phyloP scores from a whole-genome alignment of 2,113 vertebrate genomes.

The Kobus ellipsiprymnus region DNA sequence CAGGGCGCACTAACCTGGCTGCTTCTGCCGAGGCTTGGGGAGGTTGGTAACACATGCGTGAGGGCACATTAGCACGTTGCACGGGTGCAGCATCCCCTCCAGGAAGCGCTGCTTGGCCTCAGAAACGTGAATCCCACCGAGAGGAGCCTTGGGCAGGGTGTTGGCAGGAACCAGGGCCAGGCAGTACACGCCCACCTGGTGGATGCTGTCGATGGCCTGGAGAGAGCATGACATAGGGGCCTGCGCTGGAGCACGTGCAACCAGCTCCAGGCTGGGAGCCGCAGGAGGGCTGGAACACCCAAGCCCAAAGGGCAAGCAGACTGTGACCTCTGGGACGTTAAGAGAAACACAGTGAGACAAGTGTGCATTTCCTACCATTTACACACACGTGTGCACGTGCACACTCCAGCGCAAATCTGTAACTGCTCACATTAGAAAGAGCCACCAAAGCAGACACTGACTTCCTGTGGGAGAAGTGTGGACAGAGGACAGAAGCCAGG shows the following conservation, averaged over 20 bases:
- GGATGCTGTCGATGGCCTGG: constrained; percentile 97
- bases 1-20: constrained; percentile 84
- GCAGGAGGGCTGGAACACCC: neutral
- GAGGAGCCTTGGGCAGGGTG: constrained; percentile 94
- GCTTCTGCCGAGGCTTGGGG: constrained; percentile 95
- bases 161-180: constrained; percentile 97
- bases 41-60: constrained; percentile 97
- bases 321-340: neutral
- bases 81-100: constrained; percentile 93
- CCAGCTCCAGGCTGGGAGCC: neutral
- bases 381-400: neutral
- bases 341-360: neutral
- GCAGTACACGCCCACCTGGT: constrained; percentile 97
- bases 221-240: neutral
- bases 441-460: neutral
- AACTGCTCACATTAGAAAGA: neutral
- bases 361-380: neutral
- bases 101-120: constrained; percentile 97
- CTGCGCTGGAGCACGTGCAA: fast-evolving
- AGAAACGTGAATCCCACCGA: constrained; percentile 95
- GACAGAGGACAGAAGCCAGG: neutral
- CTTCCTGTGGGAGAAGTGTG: neutral
- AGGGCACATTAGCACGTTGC: constrained; percentile 96
- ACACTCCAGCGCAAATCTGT: neutral
- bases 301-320: neutral